phyloP scores from a whole-genome alignment of 1,140 invertebrate species.

The Drosophila insularis region DNA sequence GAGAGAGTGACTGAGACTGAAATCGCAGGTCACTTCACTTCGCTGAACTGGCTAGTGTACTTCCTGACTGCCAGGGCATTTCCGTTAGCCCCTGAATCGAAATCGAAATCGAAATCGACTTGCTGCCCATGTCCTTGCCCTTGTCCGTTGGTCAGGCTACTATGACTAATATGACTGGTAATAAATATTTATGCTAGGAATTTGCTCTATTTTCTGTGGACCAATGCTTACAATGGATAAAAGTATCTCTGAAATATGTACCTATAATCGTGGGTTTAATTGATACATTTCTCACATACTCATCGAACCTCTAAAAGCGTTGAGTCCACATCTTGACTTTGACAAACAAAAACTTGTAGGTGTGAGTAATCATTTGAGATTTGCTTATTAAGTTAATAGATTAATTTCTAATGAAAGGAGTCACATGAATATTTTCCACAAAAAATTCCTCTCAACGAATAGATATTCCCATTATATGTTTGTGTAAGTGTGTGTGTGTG shows the following conservation, averaged over 20 bases:
- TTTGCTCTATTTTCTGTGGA: too few species aligned
- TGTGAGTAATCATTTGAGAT: background rate
- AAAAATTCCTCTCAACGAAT: background rate
- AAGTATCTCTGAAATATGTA: too few species aligned
- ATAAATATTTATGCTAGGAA: background rate
- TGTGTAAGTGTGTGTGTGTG: conserved; percentile 6
- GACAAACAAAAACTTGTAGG: too few species aligned
- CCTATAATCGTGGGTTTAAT: background rate
- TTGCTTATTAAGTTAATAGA: conserved; percentile 6
- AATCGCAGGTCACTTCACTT: conserved; percentile 1
- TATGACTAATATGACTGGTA: conserved; percentile 28
- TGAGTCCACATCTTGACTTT: too few species aligned
- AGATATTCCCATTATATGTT: background rate
- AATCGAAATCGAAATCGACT: background rate
- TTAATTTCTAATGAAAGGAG: background rate
- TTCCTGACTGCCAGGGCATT: conserved; percentile 59
- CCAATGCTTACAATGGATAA: too few species aligned
- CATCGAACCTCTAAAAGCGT: too few species aligned
- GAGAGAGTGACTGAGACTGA: background rate
- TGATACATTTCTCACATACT: too few species aligned
- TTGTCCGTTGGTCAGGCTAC: conserved; percentile 14
- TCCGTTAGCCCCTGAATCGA: conserved; percentile 36
- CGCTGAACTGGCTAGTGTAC: conserved; percentile 39
- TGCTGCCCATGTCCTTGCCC: background rate
- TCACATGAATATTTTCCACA: conserved; percentile 2